phyloP scores from a whole-genome alignment of 2,888 invertebrate species.

The Leptopilina syphax region DNA sequence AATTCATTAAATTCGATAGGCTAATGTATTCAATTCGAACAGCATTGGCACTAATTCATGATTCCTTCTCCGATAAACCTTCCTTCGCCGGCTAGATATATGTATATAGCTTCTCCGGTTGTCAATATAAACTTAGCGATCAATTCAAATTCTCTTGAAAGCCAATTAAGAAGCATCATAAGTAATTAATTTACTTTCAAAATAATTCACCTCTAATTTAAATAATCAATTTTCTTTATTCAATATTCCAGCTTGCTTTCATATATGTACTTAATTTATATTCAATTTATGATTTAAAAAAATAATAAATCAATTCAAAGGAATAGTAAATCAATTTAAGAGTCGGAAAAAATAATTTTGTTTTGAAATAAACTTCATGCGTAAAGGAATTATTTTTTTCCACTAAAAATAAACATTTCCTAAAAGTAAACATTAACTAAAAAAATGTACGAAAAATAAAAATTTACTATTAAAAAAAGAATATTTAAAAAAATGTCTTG shows the following conservation, averaged over 20 bases:
- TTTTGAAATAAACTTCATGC: no score
- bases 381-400: no score
- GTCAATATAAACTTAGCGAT: constrained; percentile 33
- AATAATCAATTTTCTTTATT: background rate
- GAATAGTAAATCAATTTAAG: no score
- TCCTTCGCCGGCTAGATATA: constrained; percentile 34
- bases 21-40: constrained; percentile 53
- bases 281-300: no score
- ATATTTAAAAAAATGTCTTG: no score
- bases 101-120: background rate
- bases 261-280: no score
- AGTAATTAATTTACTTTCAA: constrained; percentile 1
- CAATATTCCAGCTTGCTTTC: no score
- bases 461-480: constrained; percentile 49
- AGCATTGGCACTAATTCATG: constrained; percentile 52
- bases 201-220: background rate
- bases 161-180: constrained; percentile 17
- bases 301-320: no score
- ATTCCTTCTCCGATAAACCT: constrained; percentile 53
- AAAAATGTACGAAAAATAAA: constrained; percentile 55
- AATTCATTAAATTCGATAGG: constrained; percentile 49
- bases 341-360: no score
- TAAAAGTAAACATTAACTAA: no score
- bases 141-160: background rate
- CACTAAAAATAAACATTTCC: no score